Conservation (phyloP, 53 echinoderm and acorn worm species). For the Antedon mediterranea region DNA sequence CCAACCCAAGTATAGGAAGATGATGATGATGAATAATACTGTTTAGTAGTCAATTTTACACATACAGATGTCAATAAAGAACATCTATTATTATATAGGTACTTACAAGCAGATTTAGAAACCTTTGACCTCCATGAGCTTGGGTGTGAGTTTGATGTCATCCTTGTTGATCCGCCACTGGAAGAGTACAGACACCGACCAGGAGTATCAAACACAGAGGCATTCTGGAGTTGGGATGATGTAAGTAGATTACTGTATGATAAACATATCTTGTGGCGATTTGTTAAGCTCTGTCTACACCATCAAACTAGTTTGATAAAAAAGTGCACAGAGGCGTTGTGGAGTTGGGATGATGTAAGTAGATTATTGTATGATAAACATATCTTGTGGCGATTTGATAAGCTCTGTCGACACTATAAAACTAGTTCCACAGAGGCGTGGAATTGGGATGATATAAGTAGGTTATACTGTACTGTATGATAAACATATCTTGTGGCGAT, state of each 20-base stretch:
- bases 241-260: constrained; percentile 33
- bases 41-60: too few species aligned
- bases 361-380: too few species aligned
- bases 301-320: too few species aligned
- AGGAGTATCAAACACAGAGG: constrained; percentile 78
- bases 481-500: too few species aligned
- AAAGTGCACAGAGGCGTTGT: constrained; percentile 84
- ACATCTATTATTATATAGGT: constrained; percentile 26
- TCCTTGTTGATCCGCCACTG: constrained; percentile 66
- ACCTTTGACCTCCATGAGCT: constrained; percentile 67
- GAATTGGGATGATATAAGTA: constrained; percentile 88
- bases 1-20: too few species aligned
- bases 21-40: too few species aligned
- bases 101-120: constrained; percentile 78
- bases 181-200: constrained; percentile 88
- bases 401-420: too few species aligned
- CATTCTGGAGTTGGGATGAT: constrained; percentile 96
- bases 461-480: too few species aligned
- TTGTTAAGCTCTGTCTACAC: too few species aligned
- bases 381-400: not conserved
- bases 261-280: not conserved
- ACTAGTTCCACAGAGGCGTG: too few species aligned
- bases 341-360: constrained; percentile 92
- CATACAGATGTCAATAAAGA: too few species aligned
- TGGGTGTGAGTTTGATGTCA: constrained; percentile 80